Evolutionary conservation across 2,797 vertebrate genomes (phyloP).

Genomic region (Buceros bicornis): DNA sequence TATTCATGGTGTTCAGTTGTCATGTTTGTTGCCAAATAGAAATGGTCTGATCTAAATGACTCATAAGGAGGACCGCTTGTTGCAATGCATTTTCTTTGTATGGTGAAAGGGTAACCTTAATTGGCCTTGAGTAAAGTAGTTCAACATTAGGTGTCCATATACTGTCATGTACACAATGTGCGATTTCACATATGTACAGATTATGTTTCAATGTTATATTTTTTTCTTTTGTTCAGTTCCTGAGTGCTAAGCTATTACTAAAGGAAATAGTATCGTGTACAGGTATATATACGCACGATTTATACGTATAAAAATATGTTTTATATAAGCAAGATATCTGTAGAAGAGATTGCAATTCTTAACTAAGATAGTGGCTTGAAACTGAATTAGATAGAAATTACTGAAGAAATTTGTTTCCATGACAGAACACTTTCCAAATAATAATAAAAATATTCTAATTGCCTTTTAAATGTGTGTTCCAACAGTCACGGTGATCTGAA

Average conservation of each 20-base stretch:
- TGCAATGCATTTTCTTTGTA: neutral
- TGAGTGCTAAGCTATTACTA: neutral
- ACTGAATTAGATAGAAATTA: neutral
- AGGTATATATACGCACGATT: neutral
- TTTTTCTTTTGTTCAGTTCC: neutral
- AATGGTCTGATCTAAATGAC: neutral
- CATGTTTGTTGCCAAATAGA: neutral
- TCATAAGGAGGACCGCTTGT: neutral
- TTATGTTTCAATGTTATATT: neutral
- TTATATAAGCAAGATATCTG: neutral
- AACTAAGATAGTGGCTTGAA: neutral
- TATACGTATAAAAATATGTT: neutral
- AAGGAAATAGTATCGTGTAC: neutral
- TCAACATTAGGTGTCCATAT: neutral
- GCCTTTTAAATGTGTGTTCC: neutral
- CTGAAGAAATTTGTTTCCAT: neutral
- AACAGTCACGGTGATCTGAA: neutral
- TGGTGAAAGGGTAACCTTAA: neutral
- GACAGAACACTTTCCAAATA: neutral
- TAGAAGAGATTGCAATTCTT: neutral
- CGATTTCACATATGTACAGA: neutral
- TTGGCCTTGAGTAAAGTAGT: neutral
- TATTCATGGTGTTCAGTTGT: neutral
- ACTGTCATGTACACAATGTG: neutral
- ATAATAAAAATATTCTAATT: neutral